Percentiles rank a stretch among this genome's conserved stretches.
Evolutionary conservation across 2,113 vertebrate genomes (phyloP).

Genomic region (Takifugu flavidus): DNA sequence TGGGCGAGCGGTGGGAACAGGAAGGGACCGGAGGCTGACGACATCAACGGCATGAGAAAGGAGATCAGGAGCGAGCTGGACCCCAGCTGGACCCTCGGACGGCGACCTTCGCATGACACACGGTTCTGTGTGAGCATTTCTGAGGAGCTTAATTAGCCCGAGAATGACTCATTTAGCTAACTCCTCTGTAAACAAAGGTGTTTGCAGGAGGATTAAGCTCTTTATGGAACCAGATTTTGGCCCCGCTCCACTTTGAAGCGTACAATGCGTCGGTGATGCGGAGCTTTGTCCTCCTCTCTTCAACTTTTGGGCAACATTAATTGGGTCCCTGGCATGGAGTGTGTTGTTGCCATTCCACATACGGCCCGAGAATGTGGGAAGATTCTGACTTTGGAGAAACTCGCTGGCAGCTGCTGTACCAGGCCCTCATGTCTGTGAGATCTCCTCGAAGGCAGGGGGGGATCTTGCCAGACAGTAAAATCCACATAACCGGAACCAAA

Average conservation of each 20-base stretch:
- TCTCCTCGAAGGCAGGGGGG: slow-evolving; percentile 34
- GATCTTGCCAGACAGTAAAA: too few species aligned
- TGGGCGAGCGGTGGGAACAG: slow-evolving; percentile 12
- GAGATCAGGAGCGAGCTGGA: background rate
- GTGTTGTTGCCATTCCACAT: slow-evolving; percentile 64
- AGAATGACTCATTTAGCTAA: slow-evolving; percentile 38
- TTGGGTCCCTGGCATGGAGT: slow-evolving; percentile 48
- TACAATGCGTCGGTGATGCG: slow-evolving; percentile 21
- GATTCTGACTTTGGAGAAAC: slow-evolving; percentile 56
- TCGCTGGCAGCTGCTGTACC: slow-evolving; percentile 69
- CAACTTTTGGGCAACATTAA: slow-evolving; percentile 44
- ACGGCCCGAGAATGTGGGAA: slow-evolving; percentile 57
- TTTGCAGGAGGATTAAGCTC: slow-evolving; percentile 41
- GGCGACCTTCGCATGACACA: slow-evolving; percentile 8
- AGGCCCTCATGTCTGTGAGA: slow-evolving; percentile 55
- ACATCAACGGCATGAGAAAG: slow-evolving; percentile 25
- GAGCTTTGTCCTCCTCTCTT: slow-evolving; percentile 17
- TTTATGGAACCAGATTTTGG: slow-evolving; percentile 44
- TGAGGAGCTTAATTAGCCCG: slow-evolving; percentile 3
- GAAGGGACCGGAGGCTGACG: slow-evolving; percentile 20
- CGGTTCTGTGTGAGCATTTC: slow-evolving; percentile 21
- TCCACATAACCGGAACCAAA: too few species aligned
- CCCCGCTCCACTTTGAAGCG: slow-evolving; percentile 17
- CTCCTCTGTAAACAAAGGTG: slow-evolving; percentile 53
- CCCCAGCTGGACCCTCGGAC: background rate